phyloP scores from a whole-genome alignment of 2,888 invertebrate species.

The Plemyria rubiginata region DNA sequence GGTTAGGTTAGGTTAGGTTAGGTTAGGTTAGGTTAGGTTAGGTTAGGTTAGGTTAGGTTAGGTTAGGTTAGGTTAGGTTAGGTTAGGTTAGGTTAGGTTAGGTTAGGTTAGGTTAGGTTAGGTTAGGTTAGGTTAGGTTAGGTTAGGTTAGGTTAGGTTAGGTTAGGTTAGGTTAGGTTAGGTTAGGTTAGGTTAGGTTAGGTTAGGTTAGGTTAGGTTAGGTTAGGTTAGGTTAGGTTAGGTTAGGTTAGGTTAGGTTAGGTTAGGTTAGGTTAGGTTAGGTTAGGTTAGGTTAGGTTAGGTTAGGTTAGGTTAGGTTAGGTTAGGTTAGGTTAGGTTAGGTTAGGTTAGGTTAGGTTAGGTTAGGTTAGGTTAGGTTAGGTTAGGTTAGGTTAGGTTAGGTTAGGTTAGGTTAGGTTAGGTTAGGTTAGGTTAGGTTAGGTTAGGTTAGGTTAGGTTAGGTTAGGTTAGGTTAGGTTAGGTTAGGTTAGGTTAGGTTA shows the following conservation, averaged over 20 bases:
- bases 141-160: constrained; percentile 9
- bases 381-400: too few species aligned
- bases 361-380: too few species aligned
- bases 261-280: constrained; percentile 29
- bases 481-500: too few species aligned
- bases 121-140: constrained; percentile 24
- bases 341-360: too few species aligned
- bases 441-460: too few species aligned
- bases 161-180: constrained; percentile 35
- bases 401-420: too few species aligned
- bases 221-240: constrained; percentile 32
- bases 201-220: constrained; percentile 30
- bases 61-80: constrained; percentile 32
- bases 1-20: constrained; percentile 24
- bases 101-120: constrained; percentile 33
- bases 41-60: constrained; percentile 24
- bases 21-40: constrained; percentile 20
- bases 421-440: too few species aligned
- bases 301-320: too few species aligned
- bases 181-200: constrained; percentile 28
- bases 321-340: too few species aligned
- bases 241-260: constrained; percentile 33
- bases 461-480: too few species aligned
- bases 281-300: too few species aligned
- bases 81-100: constrained; percentile 34